Conservation (phyloP, 2,888 invertebrate genomes). For the Nomada hirtipes region DNA sequence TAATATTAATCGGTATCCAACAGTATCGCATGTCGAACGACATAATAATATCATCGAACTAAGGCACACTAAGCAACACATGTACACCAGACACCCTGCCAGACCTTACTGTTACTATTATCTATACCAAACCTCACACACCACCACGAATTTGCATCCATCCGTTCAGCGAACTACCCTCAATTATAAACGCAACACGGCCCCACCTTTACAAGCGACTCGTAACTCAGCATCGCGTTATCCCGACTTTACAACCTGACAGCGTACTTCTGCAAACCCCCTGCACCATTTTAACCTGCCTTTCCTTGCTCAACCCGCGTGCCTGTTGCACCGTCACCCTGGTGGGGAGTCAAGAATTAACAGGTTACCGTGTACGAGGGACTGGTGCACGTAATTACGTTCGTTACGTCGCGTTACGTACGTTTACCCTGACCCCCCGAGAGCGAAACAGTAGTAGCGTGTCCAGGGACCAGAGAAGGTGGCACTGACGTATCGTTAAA, state of each 20-base stretch:
- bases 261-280: slow-evolving; percentile 36
- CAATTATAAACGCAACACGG: slow-evolving; percentile 20
- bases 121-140: too few species aligned
- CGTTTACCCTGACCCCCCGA: slow-evolving; percentile 53
- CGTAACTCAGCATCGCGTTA: slow-evolving; percentile 61
- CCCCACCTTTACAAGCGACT: slow-evolving; percentile 6
- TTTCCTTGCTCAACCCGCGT: too few species aligned
- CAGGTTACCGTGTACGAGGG: slow-evolving; percentile 66
- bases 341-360: slow-evolving; percentile 55
- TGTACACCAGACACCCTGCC: too few species aligned
- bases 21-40: too few species aligned
- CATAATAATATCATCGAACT: too few species aligned
- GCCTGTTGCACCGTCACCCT: neutral
- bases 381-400: slow-evolving; percentile 65
- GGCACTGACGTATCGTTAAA: slow-evolving; percentile 55
- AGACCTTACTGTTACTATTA: too few species aligned
- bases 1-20: too few species aligned
- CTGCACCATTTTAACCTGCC: slow-evolving; percentile 26
- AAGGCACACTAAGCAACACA: too few species aligned
- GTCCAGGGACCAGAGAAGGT: neutral
- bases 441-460: too few species aligned
- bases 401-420: slow-evolving; percentile 71
- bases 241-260: slow-evolving; percentile 62
- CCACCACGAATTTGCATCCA: too few species aligned
- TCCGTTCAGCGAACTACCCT: slow-evolving; percentile 4